Conservation (phyloP, 2,888 invertebrate genomes). For the Platycheirus albimanus region DNA sequence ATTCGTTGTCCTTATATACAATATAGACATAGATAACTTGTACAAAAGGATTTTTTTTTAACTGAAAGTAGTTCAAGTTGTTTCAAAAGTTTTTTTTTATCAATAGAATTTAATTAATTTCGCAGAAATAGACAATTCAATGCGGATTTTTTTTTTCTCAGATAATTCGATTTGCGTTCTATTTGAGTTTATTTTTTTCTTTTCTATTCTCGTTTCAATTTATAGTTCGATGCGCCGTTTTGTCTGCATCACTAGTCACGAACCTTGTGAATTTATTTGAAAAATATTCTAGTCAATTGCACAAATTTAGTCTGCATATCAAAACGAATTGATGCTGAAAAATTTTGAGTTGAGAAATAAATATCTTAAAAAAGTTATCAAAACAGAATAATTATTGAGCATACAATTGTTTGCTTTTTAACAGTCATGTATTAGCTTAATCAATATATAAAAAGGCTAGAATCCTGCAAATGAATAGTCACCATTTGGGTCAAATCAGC, state of each 20-base stretch:
- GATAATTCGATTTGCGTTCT: background rate
- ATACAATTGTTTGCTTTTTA: too few species aligned
- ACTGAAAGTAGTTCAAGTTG: slow-evolving; percentile 12
- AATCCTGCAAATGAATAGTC: too few species aligned
- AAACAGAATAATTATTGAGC: too few species aligned
- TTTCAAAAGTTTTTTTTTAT: slow-evolving; percentile 7
- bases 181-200: background rate
- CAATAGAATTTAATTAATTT: slow-evolving; percentile 20
- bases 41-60: background rate
- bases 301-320: background rate
- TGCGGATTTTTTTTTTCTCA: slow-evolving; percentile 8
- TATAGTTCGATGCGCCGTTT: too few species aligned
- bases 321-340: too few species aligned
- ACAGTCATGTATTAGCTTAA: too few species aligned
- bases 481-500: too few species aligned
- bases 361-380: too few species aligned
- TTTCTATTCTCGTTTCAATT: background rate
- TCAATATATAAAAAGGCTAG: too few species aligned
- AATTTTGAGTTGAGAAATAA: too few species aligned
- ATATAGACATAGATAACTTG: too few species aligned
- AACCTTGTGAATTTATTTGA: background rate
- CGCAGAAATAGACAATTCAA: slow-evolving; percentile 17
- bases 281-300: background rate
- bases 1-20: background rate
- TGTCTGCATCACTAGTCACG: background rate